Base-by-base conservation (phyloP, 2,888 invertebrate species). In the Candidula unifasciata region DNA sequence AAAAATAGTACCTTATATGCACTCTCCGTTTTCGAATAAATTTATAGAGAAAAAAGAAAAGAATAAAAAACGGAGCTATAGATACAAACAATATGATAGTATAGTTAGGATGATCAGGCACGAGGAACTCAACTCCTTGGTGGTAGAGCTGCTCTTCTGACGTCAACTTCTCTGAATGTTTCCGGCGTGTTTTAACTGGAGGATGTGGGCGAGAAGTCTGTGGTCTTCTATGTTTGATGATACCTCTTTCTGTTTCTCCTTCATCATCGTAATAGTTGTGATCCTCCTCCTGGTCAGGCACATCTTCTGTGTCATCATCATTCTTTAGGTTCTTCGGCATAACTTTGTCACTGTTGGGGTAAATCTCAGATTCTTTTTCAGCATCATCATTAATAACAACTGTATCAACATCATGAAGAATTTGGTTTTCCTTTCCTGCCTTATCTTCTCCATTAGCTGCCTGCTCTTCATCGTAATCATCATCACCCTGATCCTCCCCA, bases 21-120 rank as follows among this genome's bases (percentile, higher is more conserved):
- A 92, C 87, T 82, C 90, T 85, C 73, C 91, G 86, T 78, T 89
- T 90, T 73, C 88, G 89, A 73, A 92, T 89, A 88, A 91, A 91
- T 83, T 89, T 89, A 85, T 90, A 91, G 84, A 90, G 87, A 73
- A 92, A 86, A 64, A 91, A 84, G 64, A 92, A 83, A 73, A 90
- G 82, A 52, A 90, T 85, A 78, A 89, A 79, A 68, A 89, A 86
- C 76, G 88, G 89, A 33, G 88, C 78, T 13, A 83, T 83, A 16
- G 87, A 85, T 30, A 90, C 86, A n/a, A 91, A 80, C 52, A 90
- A 78, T 69, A 88, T 83, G 52, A 88, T 74, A 0, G 85, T 86
- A 35, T 86, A 88, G 18, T 87, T 87, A 6, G 88, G 82, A 2
- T 87, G 85, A 5, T 85, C 64, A 37, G 73, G 74, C 21, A 60